Evolutionary conservation across 2,797 vertebrate species (phyloP).

Genomic region (Pogonophryne albipinna): DNA sequence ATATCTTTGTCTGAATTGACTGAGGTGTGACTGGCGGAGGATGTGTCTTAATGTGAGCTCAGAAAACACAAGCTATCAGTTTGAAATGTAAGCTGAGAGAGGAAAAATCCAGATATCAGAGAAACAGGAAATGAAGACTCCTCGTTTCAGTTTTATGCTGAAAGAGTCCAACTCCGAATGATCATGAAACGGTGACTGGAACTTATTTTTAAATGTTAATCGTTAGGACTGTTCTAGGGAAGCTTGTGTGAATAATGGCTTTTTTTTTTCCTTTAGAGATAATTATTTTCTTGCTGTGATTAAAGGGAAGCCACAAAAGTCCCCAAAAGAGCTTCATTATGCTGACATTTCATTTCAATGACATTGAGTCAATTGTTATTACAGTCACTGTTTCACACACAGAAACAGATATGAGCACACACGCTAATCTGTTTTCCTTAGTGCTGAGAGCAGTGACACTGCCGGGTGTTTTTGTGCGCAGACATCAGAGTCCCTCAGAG

Average conservation of each 20-base stretch:
- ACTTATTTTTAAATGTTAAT: conserved; percentile 13
- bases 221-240: background rate
- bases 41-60: conserved; percentile 1
- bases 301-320: background rate
- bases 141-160: no score
- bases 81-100: conserved; percentile 3
- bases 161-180: background rate
- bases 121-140: no score
- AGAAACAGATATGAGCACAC: background rate
- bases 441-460: conserved; percentile 19
- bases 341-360: background rate
- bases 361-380: background rate
- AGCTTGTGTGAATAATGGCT: background rate
- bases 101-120: conserved; percentile 6
- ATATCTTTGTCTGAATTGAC: background rate
- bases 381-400: background rate
- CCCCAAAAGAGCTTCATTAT: background rate
- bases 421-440: conserved; percentile 13
- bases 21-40: conserved; percentile 22
- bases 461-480: conserved; percentile 8
- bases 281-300: background rate
- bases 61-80: background rate
- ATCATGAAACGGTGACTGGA: background rate
- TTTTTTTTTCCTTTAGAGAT: background rate
- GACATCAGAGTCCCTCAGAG: conserved; percentile 1